Percentiles rank a stretch among this genome's conserved stretches.
Evolutionary conservation across 2,113 vertebrate genomes (phyloP).

Genomic region (Centropus bengalensis): DNA sequence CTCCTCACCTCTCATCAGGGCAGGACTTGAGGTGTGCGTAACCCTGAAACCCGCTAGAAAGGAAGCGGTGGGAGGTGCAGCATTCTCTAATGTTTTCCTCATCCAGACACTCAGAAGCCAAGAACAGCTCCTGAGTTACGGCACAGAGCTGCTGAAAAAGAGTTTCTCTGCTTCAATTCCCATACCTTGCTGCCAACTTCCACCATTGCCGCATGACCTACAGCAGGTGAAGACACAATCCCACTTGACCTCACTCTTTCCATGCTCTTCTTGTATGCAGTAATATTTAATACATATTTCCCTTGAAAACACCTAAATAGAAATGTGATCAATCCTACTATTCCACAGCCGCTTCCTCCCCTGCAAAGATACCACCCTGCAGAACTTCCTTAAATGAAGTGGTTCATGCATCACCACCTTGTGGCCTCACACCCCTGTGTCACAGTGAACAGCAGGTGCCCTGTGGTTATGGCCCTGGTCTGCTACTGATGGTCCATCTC

Average conservation of each 20-base stretch:
- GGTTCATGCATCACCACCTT: neutral
- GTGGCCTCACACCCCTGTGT: neutral
- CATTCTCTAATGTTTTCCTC: neutral
- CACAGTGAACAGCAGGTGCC: neutral
- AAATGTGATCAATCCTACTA: neutral
- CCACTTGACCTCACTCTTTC: neutral
- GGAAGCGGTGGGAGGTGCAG: neutral
- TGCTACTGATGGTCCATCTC: neutral
- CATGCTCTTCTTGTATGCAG: neutral
- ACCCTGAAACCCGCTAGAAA: neutral
- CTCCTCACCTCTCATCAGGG: neutral
- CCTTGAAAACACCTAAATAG: neutral
- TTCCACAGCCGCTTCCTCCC: neutral
- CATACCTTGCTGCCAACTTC: neutral
- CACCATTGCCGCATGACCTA: neutral
- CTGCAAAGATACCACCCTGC: neutral
- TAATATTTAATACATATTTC: neutral
- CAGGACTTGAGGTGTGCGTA: neutral
- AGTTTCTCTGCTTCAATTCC: neutral
- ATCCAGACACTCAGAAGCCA: slow-evolving; percentile 11
- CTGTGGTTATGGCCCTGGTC: neutral
- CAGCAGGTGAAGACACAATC: neutral
- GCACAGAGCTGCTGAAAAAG: neutral
- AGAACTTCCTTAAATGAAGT: neutral
- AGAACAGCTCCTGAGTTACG: neutral